phyloP scores from a whole-genome alignment of 2,888 invertebrate genomes.

The Synanthedon andrenaeformis region DNA sequence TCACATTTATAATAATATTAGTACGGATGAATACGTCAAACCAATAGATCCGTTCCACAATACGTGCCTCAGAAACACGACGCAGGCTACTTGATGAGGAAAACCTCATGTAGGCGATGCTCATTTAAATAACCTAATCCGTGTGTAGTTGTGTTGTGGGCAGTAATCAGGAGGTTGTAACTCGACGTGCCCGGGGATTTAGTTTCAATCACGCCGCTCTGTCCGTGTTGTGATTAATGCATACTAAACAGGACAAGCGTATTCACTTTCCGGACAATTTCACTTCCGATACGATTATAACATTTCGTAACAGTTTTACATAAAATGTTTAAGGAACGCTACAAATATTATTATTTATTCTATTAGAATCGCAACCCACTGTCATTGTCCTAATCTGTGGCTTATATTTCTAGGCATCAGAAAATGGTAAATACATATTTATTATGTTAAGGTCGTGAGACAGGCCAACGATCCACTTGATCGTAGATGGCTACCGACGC shows the following conservation, averaged over 20 bases:
- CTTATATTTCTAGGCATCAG: too few relatives aligned
- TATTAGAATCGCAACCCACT: not conserved
- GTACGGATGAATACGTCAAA: too few relatives aligned
- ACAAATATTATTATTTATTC: not conserved
- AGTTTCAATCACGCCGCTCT: conserved; percentile 61
- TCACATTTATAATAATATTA: too few relatives aligned
- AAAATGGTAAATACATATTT: not conserved
- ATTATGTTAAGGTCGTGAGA: not conserved
- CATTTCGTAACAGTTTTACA: not conserved
- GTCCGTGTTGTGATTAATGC: conserved; percentile 57
- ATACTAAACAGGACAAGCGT: conserved; percentile 58
- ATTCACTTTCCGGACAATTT: conserved; percentile 9
- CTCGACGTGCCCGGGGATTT: conserved; percentile 47
- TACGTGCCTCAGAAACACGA: too few relatives aligned
- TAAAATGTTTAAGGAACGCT: not conserved
- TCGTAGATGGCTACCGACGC: too few relatives aligned
- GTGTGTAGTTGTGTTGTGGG: conserved; percentile 28
- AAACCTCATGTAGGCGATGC: conserved; percentile 1
- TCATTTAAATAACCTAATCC: conserved; percentile 57
- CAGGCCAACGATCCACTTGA: too few relatives aligned
- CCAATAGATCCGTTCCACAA: too few relatives aligned
- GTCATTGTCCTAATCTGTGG: too few relatives aligned
- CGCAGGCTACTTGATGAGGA: not conserved
- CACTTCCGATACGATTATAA: not conserved
- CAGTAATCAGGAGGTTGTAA: conserved; percentile 52